Evolutionary conservation across 2,888 invertebrate species (phyloP).

Genomic region (Stenchaetothrips biformis): DNA sequence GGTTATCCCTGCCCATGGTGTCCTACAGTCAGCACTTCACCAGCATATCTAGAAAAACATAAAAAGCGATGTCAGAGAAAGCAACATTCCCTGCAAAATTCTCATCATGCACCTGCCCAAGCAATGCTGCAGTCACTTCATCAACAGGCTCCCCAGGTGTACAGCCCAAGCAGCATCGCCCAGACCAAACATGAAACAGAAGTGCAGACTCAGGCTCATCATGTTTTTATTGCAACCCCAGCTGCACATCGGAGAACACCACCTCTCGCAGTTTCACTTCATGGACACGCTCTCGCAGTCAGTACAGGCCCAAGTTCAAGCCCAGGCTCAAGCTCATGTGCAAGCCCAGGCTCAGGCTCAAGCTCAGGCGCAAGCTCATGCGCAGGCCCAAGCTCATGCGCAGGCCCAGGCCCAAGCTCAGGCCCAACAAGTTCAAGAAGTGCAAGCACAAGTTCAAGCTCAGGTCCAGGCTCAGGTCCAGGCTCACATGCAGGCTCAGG

Average conservation of each 20-base stretch:
- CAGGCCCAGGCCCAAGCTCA: slow-evolving; percentile 1
- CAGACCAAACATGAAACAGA: neutral
- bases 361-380: slow-evolving; percentile 8
- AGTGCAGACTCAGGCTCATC: neutral
- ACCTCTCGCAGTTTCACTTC: slow-evolving; percentile 2
- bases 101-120: neutral
- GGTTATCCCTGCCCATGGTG: slow-evolving; percentile 15
- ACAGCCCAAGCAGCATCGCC: neutral
- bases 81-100: neutral
- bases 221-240: neutral
- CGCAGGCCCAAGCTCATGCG: neutral
- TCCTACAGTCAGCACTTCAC: slow-evolving; percentile 4
- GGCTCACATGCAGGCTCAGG: neutral
- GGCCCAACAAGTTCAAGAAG: slow-evolving; percentile 2
- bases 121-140: neutral
- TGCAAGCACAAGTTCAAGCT: neutral
- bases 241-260: neutral
- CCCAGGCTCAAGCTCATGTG: slow-evolving; percentile 2
- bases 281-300: slow-evolving; percentile 3
- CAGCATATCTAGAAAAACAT: slow-evolving; percentile 2
- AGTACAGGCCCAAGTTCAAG: neutral
- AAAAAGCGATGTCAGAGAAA: slow-evolving; percentile 16
- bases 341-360: slow-evolving; percentile 19
- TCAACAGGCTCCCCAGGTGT: neutral
- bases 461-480: neutral